phyloP scores from a whole-genome alignment of 2,113 vertebrate genomes.

The Tyrannus savana region DNA sequence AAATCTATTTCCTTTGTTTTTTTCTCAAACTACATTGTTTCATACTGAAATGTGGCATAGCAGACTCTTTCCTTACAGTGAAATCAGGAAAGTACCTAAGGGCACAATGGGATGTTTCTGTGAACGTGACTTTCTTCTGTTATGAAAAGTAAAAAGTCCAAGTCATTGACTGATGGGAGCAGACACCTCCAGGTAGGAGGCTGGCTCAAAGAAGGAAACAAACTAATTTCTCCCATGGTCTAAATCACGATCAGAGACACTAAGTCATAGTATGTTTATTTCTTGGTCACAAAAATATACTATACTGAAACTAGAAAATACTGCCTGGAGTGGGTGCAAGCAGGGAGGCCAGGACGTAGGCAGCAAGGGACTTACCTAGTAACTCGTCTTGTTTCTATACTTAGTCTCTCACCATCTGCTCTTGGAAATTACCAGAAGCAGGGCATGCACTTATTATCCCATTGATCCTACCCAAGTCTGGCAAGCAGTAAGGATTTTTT shows the following conservation, averaged over 20 bases:
- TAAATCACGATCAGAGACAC: background rate
- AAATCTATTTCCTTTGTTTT: background rate
- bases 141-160: background rate
- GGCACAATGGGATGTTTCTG: background rate
- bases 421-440: background rate
- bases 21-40: background rate
- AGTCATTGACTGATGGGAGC: background rate
- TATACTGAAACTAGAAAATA: background rate
- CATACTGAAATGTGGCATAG: background rate
- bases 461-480: background rate
- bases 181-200: background rate
- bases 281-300: background rate
- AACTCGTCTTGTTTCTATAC: background rate
- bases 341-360: background rate
- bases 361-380: background rate
- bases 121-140: background rate
- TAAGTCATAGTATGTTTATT: background rate
- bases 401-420: background rate
- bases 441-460: background rate
- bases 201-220: background rate
- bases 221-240: background rate
- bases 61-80: background rate
- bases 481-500: background rate
- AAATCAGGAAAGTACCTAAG: background rate
- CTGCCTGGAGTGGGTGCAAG: background rate